phyloP scores from a whole-genome alignment of 37 sponge, comb jelly and placozoan species.

The Bolinopsis microptera region DNA sequence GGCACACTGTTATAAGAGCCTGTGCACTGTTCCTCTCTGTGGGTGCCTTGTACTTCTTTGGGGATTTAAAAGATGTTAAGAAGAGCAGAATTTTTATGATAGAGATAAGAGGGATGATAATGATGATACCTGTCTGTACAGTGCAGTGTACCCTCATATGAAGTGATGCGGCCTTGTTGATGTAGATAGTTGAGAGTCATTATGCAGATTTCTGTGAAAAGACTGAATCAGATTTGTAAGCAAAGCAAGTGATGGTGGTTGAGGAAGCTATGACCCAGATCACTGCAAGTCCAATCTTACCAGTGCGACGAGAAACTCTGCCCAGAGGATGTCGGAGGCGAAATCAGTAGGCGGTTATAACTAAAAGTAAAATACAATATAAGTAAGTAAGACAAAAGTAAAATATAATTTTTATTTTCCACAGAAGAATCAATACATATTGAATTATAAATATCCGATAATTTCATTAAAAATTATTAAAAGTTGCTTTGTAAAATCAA shows the following conservation, averaged over 20 bases:
- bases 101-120: too few relatives aligned
- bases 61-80: background rate
- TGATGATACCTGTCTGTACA: conserved; percentile 16
- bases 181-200: background rate
- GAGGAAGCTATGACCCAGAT: background rate
- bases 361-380: too few relatives aligned
- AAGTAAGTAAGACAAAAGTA: too few relatives aligned
- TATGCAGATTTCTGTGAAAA: background rate
- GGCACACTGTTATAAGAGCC: conserved; percentile 8
- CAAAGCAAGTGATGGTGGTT: background rate
- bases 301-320: background rate
- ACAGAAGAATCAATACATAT: too few relatives aligned
- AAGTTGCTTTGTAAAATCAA: too few relatives aligned
- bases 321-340: background rate
- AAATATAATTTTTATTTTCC: too few relatives aligned
- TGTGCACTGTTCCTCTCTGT: background rate
- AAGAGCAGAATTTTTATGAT: too few relatives aligned
- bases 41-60: background rate
- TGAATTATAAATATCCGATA: too few relatives aligned
- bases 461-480: too few relatives aligned
- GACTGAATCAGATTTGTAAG: background rate
- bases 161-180: background rate
- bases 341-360: too few relatives aligned
- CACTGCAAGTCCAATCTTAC: background rate
- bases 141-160: too few relatives aligned